Percentiles rank a stretch among this genome's conserved stretches.
phyloP scores from a whole-genome alignment of 2,797 vertebrate genomes.

The Poeciliopsis presidionis region DNA sequence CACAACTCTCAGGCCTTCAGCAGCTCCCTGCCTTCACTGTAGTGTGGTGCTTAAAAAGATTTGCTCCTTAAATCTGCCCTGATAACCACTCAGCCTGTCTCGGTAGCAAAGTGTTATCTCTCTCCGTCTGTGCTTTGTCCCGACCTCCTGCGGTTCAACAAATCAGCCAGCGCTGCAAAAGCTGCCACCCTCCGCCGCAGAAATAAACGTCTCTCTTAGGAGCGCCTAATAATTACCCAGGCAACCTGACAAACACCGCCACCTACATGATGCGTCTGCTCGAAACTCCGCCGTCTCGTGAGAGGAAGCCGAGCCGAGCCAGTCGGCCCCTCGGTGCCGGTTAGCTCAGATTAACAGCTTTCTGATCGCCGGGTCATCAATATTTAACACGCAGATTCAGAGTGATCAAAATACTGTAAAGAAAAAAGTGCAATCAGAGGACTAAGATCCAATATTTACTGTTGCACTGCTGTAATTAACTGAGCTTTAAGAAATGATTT shows the following conservation, averaged over 20 bases:
- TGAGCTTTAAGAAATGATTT: not conserved
- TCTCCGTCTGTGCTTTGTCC: constrained; percentile 12
- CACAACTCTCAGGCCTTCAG: constrained; percentile 41
- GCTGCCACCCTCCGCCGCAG: constrained; percentile 10
- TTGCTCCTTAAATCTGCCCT: constrained; percentile 47
- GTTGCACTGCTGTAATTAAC: not conserved
- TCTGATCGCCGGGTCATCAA: constrained; percentile 23
- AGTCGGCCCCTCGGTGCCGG: constrained; percentile 2
- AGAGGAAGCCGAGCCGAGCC: not conserved
- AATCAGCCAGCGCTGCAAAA: constrained; percentile 30
- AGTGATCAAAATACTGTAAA: constrained; percentile 2
- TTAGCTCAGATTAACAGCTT: constrained; percentile 12
- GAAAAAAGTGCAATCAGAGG: not conserved
- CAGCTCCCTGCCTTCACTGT: constrained; percentile 39
- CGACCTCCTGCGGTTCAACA: constrained; percentile 22
- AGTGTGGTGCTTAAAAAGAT: constrained; percentile 38
- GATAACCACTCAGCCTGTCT: constrained; percentile 24
- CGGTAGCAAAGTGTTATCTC: constrained; percentile 17
- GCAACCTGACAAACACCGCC: constrained; percentile 9
- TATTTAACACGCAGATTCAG: constrained; percentile 12
- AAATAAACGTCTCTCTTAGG: constrained; percentile 30
- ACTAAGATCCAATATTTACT: not conserved
- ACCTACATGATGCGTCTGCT: constrained; percentile 14
- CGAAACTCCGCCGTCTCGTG: constrained; percentile 1
- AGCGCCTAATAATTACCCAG: constrained; percentile 38